Evolutionary conservation across 2,888 invertebrate genomes (phyloP), one percentile per base, ranked within the genome.

Genomic region (Serripes groenlandicus): DNA sequence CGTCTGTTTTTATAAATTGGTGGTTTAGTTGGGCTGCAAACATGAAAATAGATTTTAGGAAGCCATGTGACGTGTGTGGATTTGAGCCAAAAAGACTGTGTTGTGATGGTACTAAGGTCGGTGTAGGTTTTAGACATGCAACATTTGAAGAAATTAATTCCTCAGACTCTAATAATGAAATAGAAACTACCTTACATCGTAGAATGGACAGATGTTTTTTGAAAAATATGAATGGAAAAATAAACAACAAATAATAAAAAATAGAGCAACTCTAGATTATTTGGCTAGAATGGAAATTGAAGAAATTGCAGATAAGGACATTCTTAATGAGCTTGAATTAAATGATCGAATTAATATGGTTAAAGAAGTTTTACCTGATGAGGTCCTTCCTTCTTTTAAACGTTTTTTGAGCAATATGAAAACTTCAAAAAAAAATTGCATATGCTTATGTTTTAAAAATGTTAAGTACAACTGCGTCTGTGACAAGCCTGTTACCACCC

Each of bases 31-130:
- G 52, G 52, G 52, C 52, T 15, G 52, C 52, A 52, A 52, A 52
- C 52, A 52, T 52, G 52, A 52, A 52, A 52, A 52, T 52, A 52
- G 52, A 52, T 52, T 52, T 52, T 15, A 52, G 52, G 52, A 52
- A 52, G 52, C 52, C 52, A 7, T 52, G 52, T 52, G 52, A 52
- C 23, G 23, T 52, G 3, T 52, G 52, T 52, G 52, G 52, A 7
- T 52, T 52, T 52, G 52, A 52, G 23, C 52, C 52, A 52, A 52
- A 52, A 15, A 21, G 5, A 7, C 23, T 52, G 23, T 52, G 52
- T 52, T 83, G 78, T 79, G 83, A 83, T 79, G 83, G 79, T 0
- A 79, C 83, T 32, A 79, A 70, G 54, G 73, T 79, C 56, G 79
- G 78, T 18, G 75, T 83, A 52, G 79, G 73, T 26, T 79, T 83